A percentile compares a stretch with the other conserved stretches of the same genome.
phyloP scores from a whole-genome alignment of 1,140 invertebrate genomes.

The Yoshiicerus persimilis region DNA sequence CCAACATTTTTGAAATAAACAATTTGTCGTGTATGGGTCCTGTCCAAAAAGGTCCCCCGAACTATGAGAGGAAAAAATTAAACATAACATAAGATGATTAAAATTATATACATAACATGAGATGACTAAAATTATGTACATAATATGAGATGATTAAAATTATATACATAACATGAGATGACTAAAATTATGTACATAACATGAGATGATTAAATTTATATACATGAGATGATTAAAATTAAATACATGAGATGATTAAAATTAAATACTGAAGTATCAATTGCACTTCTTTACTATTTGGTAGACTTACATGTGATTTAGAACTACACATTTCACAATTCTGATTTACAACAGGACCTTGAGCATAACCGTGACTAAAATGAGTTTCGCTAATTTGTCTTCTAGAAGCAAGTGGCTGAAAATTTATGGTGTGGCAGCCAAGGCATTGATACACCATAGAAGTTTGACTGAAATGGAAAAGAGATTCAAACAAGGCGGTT shows the following conservation, averaged over 20 bases:
- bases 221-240: not conserved
- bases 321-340: conserved; percentile 76
- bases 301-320: conserved; percentile 64
- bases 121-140: too few species aligned
- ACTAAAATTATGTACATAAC: too few species aligned
- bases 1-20: conserved; percentile 69
- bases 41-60: conserved; percentile 94
- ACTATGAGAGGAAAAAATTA: conserved; percentile 55
- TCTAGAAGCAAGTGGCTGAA: conserved; percentile 74
- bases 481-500: not conserved
- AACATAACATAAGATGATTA: too few species aligned
- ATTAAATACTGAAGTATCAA: too few species aligned
- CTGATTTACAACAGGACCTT: conserved; percentile 65
- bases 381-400: conserved; percentile 55
- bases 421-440: conserved; percentile 76
- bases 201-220: too few species aligned
- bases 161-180: not conserved
- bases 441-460: conserved; percentile 84
- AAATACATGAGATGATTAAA: too few species aligned
- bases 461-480: conserved; percentile 64
- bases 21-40: conserved; percentile 75
- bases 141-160: too few species aligned
- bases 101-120: too few species aligned
- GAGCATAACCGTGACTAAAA: conserved; percentile 65
- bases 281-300: too few species aligned